These are phyloP conservation scores for Watersipora subatra DNA, from an alignment of 1,140 invertebrate species.

Conservation along the genomic window DNA sequence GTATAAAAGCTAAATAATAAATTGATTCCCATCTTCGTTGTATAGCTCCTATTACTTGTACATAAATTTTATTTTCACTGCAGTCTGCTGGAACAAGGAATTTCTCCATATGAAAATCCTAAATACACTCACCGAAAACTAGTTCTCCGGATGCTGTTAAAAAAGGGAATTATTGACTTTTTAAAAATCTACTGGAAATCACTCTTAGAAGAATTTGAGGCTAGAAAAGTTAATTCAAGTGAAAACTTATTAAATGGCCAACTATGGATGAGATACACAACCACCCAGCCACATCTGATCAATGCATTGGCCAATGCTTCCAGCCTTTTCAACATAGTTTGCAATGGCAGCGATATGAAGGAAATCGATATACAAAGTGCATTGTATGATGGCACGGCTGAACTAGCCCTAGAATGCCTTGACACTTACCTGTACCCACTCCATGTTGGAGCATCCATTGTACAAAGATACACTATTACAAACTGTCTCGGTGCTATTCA, in stretches of 20 bases:
- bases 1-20: too few species aligned
- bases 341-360: neutral
- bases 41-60: too few species aligned
- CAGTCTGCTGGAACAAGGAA: neutral
- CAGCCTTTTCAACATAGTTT: neutral
- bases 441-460: neutral
- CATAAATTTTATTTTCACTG: too few species aligned
- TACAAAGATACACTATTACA: conserved; percentile 2
- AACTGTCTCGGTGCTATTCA: conserved; percentile 1
- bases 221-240: neutral
- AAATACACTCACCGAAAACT: neutral
- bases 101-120: neutral
- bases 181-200: neutral
- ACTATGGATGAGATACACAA: neutral
- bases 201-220: neutral
- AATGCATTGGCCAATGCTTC: neutral
- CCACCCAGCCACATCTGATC: neutral
- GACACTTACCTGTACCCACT: neutral
- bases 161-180: neutral
- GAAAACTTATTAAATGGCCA: neutral
- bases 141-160: neutral
- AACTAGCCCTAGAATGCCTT: neutral
- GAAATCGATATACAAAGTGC: neutral
- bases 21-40: too few species aligned
- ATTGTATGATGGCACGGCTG: neutral